phyloP scores from a whole-genome alignment of 2,113 vertebrate genomes.

The Lepus europaeus region DNA sequence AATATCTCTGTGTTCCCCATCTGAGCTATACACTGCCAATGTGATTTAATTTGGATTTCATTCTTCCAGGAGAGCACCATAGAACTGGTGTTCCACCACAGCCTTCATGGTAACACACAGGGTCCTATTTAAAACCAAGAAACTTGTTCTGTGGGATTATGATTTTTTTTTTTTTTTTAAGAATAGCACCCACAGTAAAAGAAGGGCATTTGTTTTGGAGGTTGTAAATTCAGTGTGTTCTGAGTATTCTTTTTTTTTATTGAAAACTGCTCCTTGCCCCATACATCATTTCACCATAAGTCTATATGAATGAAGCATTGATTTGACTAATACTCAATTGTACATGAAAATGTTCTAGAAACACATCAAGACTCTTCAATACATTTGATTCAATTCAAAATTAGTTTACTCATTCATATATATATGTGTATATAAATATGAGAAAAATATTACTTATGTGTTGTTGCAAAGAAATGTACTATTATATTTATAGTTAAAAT shows the following conservation, averaged over 20 bases:
- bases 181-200: neutral
- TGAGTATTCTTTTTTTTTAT: neutral
- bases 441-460: conserved; percentile 14
- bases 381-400: neutral
- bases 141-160: neutral
- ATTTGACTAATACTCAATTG: conserved; percentile 6
- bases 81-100: neutral
- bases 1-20: neutral
- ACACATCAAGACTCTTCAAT: neutral
- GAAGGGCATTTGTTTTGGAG: neutral
- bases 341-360: conserved; percentile 3
- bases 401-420: conserved; percentile 26
- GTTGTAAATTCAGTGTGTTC: neutral
- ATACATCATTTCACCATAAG: neutral
- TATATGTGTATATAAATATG: neutral
- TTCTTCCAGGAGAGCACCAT: neutral
- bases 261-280: neutral
- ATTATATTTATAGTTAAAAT: neutral
- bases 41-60: conserved; percentile 28
- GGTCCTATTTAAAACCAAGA: neutral
- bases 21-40: neutral
- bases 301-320: conserved; percentile 22
- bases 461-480: conserved; percentile 27
- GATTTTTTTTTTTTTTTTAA: neutral
- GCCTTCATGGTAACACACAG: neutral